Conservation (phyloP, 2,113 vertebrate species). For the Poicephalus gulielmi region DNA sequence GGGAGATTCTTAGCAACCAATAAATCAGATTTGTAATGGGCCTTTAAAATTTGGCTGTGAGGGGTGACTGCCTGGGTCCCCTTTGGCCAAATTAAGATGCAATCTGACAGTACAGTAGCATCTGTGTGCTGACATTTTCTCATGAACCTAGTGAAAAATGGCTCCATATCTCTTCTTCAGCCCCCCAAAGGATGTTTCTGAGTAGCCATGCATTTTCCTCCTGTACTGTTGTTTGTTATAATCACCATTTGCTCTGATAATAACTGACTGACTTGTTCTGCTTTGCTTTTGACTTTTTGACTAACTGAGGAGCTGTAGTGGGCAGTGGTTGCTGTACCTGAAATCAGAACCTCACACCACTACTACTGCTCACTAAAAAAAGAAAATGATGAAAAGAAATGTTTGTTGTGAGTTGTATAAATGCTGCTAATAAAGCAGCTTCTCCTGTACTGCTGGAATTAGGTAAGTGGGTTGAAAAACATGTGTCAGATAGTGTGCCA, state of each 20-base stretch:
- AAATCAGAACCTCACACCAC: conserved; percentile 17
- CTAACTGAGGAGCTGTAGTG: not conserved
- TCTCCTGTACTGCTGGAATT: conserved; percentile 6
- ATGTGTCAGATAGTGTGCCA: not conserved
- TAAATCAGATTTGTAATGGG: conserved; percentile 70
- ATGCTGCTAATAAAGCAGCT: conserved; percentile 3
- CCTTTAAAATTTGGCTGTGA: conserved; percentile 66
- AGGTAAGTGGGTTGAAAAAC: conserved; percentile 36
- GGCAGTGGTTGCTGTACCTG: conserved; percentile 42
- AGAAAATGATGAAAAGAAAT: not conserved
- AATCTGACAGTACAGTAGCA: conserved; percentile 68
- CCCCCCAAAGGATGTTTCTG: conserved; percentile 60
- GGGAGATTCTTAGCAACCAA: conserved; percentile 46
- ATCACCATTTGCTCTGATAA: conserved; percentile 11
- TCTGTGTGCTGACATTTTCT: conserved; percentile 79
- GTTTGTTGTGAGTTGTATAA: not conserved
- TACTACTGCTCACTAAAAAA: not conserved
- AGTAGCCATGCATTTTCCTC: conserved; percentile 42
- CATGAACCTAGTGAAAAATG: conserved; percentile 78
- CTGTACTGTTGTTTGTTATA: conserved; percentile 54
- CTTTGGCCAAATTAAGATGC: conserved; percentile 74
- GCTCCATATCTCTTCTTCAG: conserved; percentile 68
- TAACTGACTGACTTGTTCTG: conserved; percentile 50
- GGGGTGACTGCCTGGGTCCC: conserved; percentile 69
- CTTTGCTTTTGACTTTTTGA: conserved; percentile 33